Percentiles rank a stretch among this genome's conserved stretches.
Evolutionary conservation across 2,888 invertebrate genomes (phyloP).

Genomic region (Acleris literana): DNA sequence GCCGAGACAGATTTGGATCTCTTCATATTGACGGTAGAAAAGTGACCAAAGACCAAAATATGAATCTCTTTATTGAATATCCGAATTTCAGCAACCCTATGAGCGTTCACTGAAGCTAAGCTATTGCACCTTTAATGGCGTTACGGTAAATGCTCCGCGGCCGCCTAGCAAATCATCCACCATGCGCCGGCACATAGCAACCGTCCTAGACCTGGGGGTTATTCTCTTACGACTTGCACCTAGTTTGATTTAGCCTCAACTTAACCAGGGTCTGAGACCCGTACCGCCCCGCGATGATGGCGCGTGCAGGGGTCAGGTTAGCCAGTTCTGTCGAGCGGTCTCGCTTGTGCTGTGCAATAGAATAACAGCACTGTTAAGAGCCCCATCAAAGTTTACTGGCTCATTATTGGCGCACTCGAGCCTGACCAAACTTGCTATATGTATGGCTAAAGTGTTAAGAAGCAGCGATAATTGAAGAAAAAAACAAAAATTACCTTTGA

Average conservation of each 20-base stretch:
- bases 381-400: conserved; percentile 56
- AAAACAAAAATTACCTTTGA: too few relatives aligned
- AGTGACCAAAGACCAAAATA: too few relatives aligned
- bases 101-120: neutral
- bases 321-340: too few relatives aligned
- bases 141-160: conserved; percentile 1
- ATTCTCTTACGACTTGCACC: conserved; percentile 33
- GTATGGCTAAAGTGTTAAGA: neutral
- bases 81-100: neutral
- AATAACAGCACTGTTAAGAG: conserved; percentile 42
- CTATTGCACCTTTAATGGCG: conserved; percentile 1
- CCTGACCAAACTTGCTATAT: conserved; percentile 44
- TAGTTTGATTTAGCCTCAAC: too few relatives aligned
- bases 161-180: conserved; percentile 18
- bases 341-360: neutral
- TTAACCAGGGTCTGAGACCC: too few relatives aligned
- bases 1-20: too few relatives aligned
- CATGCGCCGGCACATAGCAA: conserved; percentile 38
- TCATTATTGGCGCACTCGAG: conserved; percentile 54
- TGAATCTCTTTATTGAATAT: neutral
- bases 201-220: conserved; percentile 32
- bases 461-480: neutral
- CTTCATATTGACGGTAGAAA: too few relatives aligned
- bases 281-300: too few relatives aligned
- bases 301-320: too few relatives aligned